Conservation (phyloP, 2,797 vertebrate genomes). For the Thaleichthys pacificus region DNA sequence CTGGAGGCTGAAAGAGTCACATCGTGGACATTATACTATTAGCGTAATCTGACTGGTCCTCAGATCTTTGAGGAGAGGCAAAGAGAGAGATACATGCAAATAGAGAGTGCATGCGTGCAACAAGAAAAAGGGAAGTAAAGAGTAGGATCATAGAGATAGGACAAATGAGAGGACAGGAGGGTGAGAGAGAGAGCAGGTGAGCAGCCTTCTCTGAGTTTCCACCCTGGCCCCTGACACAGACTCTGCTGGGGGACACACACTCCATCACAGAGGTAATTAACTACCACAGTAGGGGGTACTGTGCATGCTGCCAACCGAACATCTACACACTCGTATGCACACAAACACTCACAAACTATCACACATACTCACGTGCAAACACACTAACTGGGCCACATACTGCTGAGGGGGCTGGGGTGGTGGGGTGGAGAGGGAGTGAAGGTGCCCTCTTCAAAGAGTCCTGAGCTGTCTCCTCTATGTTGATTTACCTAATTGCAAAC, state of each 20-base stretch:
- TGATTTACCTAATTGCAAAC: background rate
- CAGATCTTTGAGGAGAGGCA: constrained; percentile 5
- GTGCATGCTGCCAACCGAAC: constrained; percentile 30
- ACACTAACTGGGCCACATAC: background rate
- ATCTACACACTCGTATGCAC: constrained; percentile 31
- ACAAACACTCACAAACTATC: constrained; percentile 43
- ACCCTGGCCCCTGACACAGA: constrained; percentile 38
- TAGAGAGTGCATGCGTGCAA: background rate
- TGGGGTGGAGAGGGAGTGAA: constrained; percentile 6
- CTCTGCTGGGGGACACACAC: constrained; percentile 32
- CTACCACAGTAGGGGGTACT: constrained; percentile 44
- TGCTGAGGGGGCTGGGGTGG: background rate
- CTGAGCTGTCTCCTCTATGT: constrained; percentile 17
- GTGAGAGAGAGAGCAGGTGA: constrained; percentile 26
- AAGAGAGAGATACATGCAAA: background rate
- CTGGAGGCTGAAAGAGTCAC: background rate
- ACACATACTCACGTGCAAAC: constrained; percentile 27
- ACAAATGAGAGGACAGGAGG: background rate
- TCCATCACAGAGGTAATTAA: constrained; percentile 62
- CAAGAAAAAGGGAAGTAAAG: background rate
- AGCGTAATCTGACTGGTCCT: constrained; percentile 31
- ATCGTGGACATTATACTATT: constrained; percentile 30
- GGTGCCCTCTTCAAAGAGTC: constrained; percentile 39
- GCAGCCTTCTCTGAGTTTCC: constrained; percentile 30
- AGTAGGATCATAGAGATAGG: too few relatives aligned